A percentile compares a stretch with the other conserved stretches of the same genome.
Conservation (phyloP, 1,140 invertebrate species). For the Papilio dardanus region DNA sequence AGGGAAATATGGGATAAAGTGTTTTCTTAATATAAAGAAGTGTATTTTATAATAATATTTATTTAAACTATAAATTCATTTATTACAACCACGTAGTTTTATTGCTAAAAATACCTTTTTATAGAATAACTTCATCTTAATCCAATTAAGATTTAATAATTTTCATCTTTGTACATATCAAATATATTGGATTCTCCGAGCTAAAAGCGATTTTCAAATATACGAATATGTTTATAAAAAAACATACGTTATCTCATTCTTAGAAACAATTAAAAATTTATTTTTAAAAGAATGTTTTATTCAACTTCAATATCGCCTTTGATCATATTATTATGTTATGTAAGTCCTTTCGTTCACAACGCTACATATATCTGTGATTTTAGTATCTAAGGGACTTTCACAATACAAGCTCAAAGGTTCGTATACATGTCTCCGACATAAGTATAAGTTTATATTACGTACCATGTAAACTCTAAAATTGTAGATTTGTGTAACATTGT, state of each 20-base stretch:
- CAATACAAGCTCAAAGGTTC: too few relatives aligned
- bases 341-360: too few relatives aligned
- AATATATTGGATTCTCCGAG: too few relatives aligned
- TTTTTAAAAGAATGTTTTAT: neutral
- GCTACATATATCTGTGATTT: too few relatives aligned
- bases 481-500: too few relatives aligned
- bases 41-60: neutral
- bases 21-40: neutral
- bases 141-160: neutral
- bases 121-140: neutral
- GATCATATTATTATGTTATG: neutral
- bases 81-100: neutral
- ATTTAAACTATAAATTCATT: neutral
- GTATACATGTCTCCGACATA: too few relatives aligned
- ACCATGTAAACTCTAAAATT: too few relatives aligned
- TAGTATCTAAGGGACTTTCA: too few relatives aligned
- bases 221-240: neutral
- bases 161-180: too few relatives aligned
- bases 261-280: neutral
- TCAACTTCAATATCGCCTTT: neutral
- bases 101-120: neutral
- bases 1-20: neutral
- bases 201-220: too few relatives aligned
- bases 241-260: neutral
- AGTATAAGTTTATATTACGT: too few relatives aligned